Conservation (phyloP, 1,140 invertebrate species). For the Papilio machaon region DNA sequence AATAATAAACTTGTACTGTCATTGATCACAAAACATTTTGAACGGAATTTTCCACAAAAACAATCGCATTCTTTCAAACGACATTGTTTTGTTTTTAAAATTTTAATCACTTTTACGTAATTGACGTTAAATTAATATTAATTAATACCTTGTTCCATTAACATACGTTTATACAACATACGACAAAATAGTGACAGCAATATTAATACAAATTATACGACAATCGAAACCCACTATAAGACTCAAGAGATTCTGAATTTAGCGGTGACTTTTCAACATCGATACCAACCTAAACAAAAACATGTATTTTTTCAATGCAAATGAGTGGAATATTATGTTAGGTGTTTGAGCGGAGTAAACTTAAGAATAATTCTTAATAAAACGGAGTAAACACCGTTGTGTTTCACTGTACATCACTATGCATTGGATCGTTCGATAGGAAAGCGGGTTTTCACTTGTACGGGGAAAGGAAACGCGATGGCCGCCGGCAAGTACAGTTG, state of each 20-base stretch:
- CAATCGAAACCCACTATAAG: too few species aligned
- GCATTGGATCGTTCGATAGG: slow-evolving; percentile 45
- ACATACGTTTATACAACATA: too few species aligned
- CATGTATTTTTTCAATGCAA: too few species aligned
- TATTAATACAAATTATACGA: too few species aligned
- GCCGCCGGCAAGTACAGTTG: slow-evolving; percentile 36
- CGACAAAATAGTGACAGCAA: too few species aligned
- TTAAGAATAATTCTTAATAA: background rate
- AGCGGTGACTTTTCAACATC: too few species aligned
- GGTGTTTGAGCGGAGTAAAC: too few species aligned
- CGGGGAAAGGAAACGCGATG: slow-evolving; percentile 51
- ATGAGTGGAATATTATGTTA: too few species aligned
- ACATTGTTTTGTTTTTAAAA: background rate
- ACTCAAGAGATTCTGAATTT: too few species aligned
- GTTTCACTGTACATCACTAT: slow-evolving; percentile 1
- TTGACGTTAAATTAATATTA: background rate
- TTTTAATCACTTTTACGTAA: background rate
- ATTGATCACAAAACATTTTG: background rate
- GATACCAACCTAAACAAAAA: too few species aligned
- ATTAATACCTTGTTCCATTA: background rate
- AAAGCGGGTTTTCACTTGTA: slow-evolving; percentile 55
- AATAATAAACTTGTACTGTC: background rate
- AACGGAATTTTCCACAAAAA: slow-evolving; percentile 5
- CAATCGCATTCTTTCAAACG: background rate
- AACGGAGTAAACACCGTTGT: background rate